Percentiles rank a stretch among this genome's conserved stretches.
Evolutionary conservation across 2,797 vertebrate genomes (phyloP).

Genomic region (Catamblyrhynchus diadema): DNA sequence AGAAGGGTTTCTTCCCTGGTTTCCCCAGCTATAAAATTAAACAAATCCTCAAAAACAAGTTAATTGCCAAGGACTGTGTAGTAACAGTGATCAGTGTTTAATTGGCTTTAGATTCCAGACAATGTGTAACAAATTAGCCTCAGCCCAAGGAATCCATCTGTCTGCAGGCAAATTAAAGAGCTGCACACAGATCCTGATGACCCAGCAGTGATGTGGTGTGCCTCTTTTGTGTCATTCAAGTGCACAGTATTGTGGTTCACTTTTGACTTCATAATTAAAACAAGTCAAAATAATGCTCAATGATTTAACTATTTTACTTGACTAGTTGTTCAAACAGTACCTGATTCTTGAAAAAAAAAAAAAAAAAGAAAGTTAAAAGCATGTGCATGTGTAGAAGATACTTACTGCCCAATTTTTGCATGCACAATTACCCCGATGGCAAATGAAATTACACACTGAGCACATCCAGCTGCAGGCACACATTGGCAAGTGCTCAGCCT

Average conservation of each 20-base stretch:
- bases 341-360: background rate
- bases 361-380: background rate
- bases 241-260: background rate
- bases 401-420: constrained; percentile 29
- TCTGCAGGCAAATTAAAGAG: constrained; percentile 11
- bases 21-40: constrained; percentile 10
- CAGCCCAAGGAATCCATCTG: constrained; percentile 16
- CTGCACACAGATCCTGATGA: constrained; percentile 8
- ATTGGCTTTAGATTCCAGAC: constrained; percentile 21
- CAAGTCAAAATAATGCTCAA: background rate
- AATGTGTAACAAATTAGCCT: constrained; percentile 43
- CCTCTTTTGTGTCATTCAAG: background rate
- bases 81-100: constrained; percentile 9
- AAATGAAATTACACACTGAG: constrained; percentile 31
- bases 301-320: background rate
- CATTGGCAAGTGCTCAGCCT: background rate
- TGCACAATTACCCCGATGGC: constrained; percentile 43
- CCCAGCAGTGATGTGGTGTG: background rate
- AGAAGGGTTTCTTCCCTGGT: background rate
- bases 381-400: background rate
- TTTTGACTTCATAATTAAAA: constrained; percentile 10
- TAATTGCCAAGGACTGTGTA: constrained; percentile 2
- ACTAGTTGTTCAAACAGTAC: background rate
- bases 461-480: constrained; percentile 8
- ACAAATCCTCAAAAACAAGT: constrained; percentile 1